Evolutionary conservation across 2,113 vertebrate species (phyloP), one percentile per base, ranked within the genome.

Genomic region (Rhinolophus sinicus): DNA sequence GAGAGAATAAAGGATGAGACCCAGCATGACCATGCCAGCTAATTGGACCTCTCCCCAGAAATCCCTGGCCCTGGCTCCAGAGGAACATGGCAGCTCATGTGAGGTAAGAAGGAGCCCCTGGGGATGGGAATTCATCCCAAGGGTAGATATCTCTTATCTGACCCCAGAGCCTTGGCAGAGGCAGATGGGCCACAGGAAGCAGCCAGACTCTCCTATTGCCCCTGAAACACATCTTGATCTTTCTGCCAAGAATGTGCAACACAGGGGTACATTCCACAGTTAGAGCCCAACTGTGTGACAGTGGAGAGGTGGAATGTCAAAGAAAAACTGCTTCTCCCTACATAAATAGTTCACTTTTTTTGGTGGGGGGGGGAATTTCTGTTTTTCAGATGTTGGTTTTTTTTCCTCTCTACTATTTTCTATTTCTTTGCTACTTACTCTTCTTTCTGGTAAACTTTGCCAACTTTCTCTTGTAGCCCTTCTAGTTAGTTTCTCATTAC

Each of bases 71-170:
- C 38, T 76, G 60, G 28, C n/a, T 88, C 38, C 30, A 93, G 95
- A 94, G 86, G 82, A 94, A 72, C 1, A 0, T 40, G 44, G 83
- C 2, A 64, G 50, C 35, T 85, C 47, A 15, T 62, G 18, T 81
- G 81, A 94, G 96, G 97, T 97, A 50, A 96, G 93, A 12, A 91
- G 28, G 16, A 82, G 15, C 80, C 18, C 40, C 44, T 9, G 38
- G 40, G 40, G 52, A 50, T 65, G 67, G 47, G 40, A 70, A 64
- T 96, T 83, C 16, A 58, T 92, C 60, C 28, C 44, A 12, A 62
- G n/a, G 56, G 18, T 16, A 67, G n/a, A 30, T 56, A 67, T 15
- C n/a, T 78, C 18, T 92, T 35, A 64, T 52, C 10, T 64, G n/a
- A 58, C 22, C 56, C 33, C 26, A 81, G 52, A 92, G 18, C 28